These are phyloP conservation scores for Malthinus seriepunctatus DNA, from an alignment of 2,888 invertebrate genomes.

Conservation along the genomic window DNA sequence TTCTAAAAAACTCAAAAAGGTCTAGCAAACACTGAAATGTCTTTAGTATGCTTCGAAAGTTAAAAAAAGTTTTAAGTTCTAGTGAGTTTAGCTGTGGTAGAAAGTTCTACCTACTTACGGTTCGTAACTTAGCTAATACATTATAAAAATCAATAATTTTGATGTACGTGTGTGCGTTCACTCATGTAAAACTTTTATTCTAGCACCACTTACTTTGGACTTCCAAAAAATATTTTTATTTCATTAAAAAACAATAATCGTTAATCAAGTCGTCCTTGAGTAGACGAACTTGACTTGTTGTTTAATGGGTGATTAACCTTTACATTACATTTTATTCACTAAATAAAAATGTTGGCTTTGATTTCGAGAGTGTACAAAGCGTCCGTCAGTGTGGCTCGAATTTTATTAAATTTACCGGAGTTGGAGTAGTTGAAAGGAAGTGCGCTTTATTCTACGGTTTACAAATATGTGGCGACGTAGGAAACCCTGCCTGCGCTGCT, in stretches of 20 bases:
- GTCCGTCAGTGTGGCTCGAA: too few relatives aligned
- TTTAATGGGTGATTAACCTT: constrained; percentile 13
- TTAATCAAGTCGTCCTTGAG: constrained; percentile 13
- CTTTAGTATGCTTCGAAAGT: too few relatives aligned
- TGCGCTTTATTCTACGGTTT: background rate
- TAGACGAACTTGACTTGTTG: constrained; percentile 9
- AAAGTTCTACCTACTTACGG: too few relatives aligned
- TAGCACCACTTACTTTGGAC: too few relatives aligned
- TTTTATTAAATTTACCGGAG: background rate
- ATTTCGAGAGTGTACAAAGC: background rate
- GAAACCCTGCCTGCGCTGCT: constrained; percentile 10
- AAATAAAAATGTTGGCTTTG: constrained; percentile 7
- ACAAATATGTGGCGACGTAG: constrained; percentile 10
- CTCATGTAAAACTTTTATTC: too few relatives aligned
- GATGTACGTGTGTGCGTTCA: too few relatives aligned
- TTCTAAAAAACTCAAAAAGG: too few relatives aligned
- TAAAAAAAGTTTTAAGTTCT: too few relatives aligned
- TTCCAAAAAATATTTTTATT: background rate
- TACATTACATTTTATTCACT: background rate
- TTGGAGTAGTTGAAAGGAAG: constrained; percentile 7
- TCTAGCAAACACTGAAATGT: too few relatives aligned
- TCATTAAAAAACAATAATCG: constrained; percentile 7
- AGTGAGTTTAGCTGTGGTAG: too few relatives aligned
- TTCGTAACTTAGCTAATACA: too few relatives aligned
- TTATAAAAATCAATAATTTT: too few relatives aligned